phyloP scores from a whole-genome alignment of 2,113 vertebrate species.

The Myotis yumanensis region DNA sequence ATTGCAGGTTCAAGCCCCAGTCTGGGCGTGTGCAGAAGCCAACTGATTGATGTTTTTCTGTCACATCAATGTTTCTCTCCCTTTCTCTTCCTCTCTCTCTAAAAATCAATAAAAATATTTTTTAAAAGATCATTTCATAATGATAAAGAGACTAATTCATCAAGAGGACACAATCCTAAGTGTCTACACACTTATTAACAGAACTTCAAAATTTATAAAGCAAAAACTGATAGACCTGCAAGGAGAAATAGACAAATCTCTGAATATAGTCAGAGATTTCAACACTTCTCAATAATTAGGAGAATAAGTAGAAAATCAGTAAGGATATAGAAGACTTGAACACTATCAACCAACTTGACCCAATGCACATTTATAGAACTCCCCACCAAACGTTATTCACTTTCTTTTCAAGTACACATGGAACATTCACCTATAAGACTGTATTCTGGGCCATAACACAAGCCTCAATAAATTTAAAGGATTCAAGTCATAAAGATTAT shows the following conservation, averaged over 20 bases:
- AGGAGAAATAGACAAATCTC: slow-evolving; percentile 19
- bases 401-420: background rate
- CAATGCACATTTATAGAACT: background rate
- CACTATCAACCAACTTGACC: background rate
- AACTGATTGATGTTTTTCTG: too few relatives aligned
- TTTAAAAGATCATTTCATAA: background rate
- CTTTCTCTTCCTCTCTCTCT: too few relatives aligned
- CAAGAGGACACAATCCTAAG: background rate
- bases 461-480: background rate
- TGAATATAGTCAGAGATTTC: background rate
- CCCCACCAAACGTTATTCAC: background rate
- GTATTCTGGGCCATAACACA: background rate
- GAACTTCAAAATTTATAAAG: slow-evolving; percentile 32
- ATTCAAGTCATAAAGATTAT: background rate
- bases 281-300: background rate
- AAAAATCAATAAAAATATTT: background rate
- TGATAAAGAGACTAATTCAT: background rate
- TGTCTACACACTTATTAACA: background rate
- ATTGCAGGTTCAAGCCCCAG: too few relatives aligned
- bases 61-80: too few relatives aligned
- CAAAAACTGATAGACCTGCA: background rate
- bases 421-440: background rate
- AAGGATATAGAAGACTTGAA: background rate
- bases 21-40: too few relatives aligned
- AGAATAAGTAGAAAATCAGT: background rate